Conservation (phyloP, 2,888 invertebrate genomes). For the Plemyria rubiginata region DNA sequence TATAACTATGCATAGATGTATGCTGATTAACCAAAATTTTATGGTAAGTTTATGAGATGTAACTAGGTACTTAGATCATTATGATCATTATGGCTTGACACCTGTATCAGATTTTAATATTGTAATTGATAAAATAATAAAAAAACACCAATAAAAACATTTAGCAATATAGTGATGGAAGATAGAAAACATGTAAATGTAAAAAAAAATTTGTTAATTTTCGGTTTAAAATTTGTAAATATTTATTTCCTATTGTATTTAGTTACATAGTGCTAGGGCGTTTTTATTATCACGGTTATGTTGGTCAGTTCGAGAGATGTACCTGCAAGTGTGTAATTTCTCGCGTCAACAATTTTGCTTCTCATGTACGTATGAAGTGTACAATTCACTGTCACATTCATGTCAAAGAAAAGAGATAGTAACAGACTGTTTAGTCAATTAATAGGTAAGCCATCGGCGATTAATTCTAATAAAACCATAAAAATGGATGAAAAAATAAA, state of each 20-base stretch:
- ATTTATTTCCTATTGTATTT: slow-evolving; percentile 24
- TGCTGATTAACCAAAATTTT: not conserved
- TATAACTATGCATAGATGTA: not conserved
- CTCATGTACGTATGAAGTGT: too few species aligned
- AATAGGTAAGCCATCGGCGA: too few species aligned
- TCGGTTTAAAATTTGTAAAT: slow-evolving; percentile 36
- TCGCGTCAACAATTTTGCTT: too few species aligned
- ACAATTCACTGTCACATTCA: too few species aligned
- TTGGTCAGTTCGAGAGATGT: not conserved
- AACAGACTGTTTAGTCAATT: too few species aligned
- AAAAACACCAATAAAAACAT: slow-evolving; percentile 9
- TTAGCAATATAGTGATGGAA: slow-evolving; percentile 1
- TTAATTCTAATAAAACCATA: too few species aligned
- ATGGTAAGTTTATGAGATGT: not conserved
- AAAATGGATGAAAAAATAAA: not conserved
- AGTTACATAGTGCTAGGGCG: slow-evolving; percentile 22
- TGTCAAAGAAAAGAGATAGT: too few species aligned
- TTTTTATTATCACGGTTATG: not conserved
- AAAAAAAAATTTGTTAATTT: slow-evolving; percentile 28
- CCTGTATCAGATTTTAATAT: not conserved
- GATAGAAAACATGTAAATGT: slow-evolving; percentile 19
- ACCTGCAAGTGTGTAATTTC: not conserved
- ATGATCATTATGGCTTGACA: not conserved
- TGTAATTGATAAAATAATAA: not conserved
- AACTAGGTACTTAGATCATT: not conserved